phyloP scores from a whole-genome alignment of 2,888 invertebrate species.

The Drosophila stalkeri region DNA sequence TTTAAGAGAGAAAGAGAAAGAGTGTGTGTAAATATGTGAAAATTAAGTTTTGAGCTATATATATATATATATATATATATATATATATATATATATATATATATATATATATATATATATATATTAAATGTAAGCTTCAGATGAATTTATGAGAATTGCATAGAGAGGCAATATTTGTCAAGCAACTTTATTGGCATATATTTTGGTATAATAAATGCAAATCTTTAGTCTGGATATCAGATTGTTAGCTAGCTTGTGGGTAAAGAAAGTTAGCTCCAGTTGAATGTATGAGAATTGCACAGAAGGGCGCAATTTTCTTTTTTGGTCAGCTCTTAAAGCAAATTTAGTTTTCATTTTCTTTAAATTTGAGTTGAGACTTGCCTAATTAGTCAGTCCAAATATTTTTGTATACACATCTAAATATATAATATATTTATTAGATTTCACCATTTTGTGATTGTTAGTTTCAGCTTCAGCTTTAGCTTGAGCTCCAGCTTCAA shows the following conservation, averaged over 20 bases:
- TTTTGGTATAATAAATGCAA: not conserved
- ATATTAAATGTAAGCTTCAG: not conserved
- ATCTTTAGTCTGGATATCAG: not conserved
- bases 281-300: not conserved
- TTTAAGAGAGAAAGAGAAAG: not conserved
- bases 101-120: too few species aligned
- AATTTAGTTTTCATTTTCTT: not conserved
- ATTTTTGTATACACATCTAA: conserved; percentile 12
- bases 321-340: not conserved
- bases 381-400: not conserved
- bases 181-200: not conserved
- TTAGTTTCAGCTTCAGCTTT: conserved; percentile 27
- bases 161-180: not conserved
- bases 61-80: too few species aligned
- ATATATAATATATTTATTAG: conserved; percentile 57
- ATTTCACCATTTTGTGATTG: conserved; percentile 63
- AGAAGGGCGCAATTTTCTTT: not conserved
- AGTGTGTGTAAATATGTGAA: not conserved
- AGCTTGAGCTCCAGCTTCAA: conserved; percentile 30
- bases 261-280: not conserved
- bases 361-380: too few species aligned
- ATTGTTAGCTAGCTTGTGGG: not conserved
- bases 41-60: not conserved
- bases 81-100: too few species aligned
- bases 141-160: not conserved